Percentiles rank a stretch among this genome's conserved stretches.
phyloP scores from a whole-genome alignment of 2,888 invertebrate species.

The Dastarcus helophoroides region DNA sequence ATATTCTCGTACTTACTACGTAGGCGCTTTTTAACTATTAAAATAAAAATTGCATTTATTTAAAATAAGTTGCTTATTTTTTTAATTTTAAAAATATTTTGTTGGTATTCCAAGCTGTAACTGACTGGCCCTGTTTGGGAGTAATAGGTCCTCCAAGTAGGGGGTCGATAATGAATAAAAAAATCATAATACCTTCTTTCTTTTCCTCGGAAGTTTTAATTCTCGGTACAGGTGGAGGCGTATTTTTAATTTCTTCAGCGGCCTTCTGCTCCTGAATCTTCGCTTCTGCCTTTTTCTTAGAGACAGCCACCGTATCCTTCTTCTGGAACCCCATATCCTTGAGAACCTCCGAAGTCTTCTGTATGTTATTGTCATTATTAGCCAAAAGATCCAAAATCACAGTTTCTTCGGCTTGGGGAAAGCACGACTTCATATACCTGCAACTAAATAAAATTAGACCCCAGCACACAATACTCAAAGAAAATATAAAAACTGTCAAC shows the following conservation, averaged over 20 bases:
- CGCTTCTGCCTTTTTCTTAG: conserved; percentile 37
- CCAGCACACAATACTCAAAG: neutral
- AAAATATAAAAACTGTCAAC: conserved; percentile 1
- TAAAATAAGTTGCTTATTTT: too few species aligned
- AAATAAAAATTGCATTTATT: too few species aligned
- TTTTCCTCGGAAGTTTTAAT: conserved; percentile 61
- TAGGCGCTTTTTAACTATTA: too few species aligned
- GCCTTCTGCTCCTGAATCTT: conserved; percentile 27
- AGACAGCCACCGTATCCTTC: conserved; percentile 50
- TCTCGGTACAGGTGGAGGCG: conserved; percentile 45
- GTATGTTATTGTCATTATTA: conserved; percentile 83
- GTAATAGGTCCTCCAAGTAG: too few species aligned
- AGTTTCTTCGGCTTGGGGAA: conserved; percentile 83
- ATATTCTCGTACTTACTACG: conserved; percentile 62
- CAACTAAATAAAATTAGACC: conserved; percentile 22
- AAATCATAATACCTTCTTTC: conserved; percentile 44
- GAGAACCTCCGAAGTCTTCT: conserved; percentile 73
- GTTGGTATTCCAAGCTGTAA: too few species aligned
- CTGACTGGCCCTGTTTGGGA: too few species aligned
- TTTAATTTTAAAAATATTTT: too few species aligned
- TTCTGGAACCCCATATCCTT: conserved; percentile 73
- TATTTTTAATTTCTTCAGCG: conserved; percentile 14
- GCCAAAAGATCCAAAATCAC: conserved; percentile 71
- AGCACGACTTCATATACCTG: conserved; percentile 85
- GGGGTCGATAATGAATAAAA: too few species aligned